phyloP scores from a whole-genome alignment of 1,140 invertebrate genomes.

The Drosophila triauraria region DNA sequence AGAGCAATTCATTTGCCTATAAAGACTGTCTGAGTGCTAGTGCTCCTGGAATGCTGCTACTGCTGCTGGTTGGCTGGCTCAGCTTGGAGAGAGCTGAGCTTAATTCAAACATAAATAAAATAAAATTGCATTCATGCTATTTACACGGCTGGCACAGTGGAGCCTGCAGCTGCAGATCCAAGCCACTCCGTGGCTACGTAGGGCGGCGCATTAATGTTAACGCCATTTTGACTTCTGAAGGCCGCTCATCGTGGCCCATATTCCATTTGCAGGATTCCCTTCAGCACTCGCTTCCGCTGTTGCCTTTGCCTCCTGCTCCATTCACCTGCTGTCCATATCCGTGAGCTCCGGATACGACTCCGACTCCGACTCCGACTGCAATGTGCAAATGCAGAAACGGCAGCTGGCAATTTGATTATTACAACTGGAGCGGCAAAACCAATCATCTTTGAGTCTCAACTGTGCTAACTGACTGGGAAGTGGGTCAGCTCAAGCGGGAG shows the following conservation, averaged over 20 bases:
- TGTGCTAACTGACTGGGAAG: constrained; percentile 30
- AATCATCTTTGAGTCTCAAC: constrained; percentile 54
- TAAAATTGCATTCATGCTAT: constrained; percentile 52
- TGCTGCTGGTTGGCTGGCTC: constrained; percentile 18
- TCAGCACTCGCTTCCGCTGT: constrained; percentile 9
- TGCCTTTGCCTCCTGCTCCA: background rate
- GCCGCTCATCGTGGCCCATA: constrained; percentile 51
- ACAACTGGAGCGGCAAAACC: constrained; percentile 56
- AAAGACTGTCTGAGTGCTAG: constrained; percentile 41
- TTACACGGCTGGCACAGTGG: constrained; percentile 35
- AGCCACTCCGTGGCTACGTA: constrained; percentile 8
- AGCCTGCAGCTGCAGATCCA: constrained; percentile 1
- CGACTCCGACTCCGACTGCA: constrained; percentile 7
- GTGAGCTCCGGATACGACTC: background rate
- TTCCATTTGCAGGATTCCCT: constrained; percentile 18
- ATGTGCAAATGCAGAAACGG: constrained; percentile 30
- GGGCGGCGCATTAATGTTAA: constrained; percentile 46
- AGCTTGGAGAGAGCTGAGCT: constrained; percentile 40
- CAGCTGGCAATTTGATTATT: constrained; percentile 69
- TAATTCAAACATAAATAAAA: constrained; percentile 66
- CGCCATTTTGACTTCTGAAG: constrained; percentile 65
- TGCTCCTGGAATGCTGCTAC: constrained; percentile 8
- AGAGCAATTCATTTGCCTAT: constrained; percentile 35
- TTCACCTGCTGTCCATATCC: constrained; percentile 13
- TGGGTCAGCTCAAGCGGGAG: constrained; percentile 34